Evolutionary conservation across 2,888 invertebrate species (phyloP), one percentile per base, ranked within the genome.

Genomic region (Nomada fabriciana): DNA sequence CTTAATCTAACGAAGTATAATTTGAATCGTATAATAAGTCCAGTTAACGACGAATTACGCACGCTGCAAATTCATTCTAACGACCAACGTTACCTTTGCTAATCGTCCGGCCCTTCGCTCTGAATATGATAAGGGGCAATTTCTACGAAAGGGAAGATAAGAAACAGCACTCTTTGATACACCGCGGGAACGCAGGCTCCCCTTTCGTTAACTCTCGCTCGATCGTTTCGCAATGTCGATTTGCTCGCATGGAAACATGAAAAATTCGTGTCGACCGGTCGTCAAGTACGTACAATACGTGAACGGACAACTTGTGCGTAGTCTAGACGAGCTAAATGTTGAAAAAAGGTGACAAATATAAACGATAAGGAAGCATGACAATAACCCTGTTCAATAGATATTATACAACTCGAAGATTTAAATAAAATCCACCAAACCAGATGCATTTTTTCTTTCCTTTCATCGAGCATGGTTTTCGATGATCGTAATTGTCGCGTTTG

Each of bases 391-490:
- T 74, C 43, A 10, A 52, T 55, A 55, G 50, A 23, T 42, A 59
- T 50, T 55, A 47, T 50, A 55, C 23, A 55, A 67, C 7, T 15
- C 23, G 13, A 20, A n/a, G 18, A 68, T 57, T 43, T 57, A 20
- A 47, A 25, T 20, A 29, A 10, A 15, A 52, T 36, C 25, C 47
- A 57, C 53, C 18, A 29, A 74, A 61, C 11, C 18, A 29, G 47
- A 20, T 53, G 9, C 9, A 20, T 53, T 7, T 64, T 18, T n/a
- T 47, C n/a, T 13, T 20, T 11, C 2, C 20, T 47, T 64, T 52
- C 57, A 53, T 59, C 67, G 67, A 75, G 68, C 82, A 82, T 81
- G 82, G 82, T 81, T 82, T 82, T 81, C 82, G 71, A 82, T 80
- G 75, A 63, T 82, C 82, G 82, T 75, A 82, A 80, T 50, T 74